Percentiles rank a stretch among this genome's conserved stretches.
Evolutionary conservation across 2,113 vertebrate genomes (phyloP).

Genomic region (Perca flavescens): DNA sequence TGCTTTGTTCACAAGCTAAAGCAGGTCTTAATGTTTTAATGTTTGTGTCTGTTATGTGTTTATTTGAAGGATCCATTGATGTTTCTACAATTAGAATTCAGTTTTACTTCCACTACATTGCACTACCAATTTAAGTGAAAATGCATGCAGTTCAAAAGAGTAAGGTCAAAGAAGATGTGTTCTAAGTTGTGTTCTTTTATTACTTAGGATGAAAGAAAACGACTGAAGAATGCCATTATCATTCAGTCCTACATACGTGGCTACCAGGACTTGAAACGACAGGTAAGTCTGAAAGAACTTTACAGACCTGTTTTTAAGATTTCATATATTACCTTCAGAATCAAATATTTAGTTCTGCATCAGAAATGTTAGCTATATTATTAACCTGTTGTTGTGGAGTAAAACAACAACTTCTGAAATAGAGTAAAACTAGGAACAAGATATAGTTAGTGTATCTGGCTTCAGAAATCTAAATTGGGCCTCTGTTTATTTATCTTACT

Average conservation of each 20-base stretch:
- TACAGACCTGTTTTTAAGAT: neutral
- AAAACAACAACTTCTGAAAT: neutral
- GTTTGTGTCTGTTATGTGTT: neutral
- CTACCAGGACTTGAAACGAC: conserved; percentile 93
- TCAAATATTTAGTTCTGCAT: neutral
- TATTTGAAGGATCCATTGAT: neutral
- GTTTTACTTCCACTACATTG: neutral
- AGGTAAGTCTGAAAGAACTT: conserved; percentile 83
- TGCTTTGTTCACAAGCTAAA: neutral
- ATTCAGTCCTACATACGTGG: conserved; percentile 98
- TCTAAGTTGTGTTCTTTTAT: neutral
- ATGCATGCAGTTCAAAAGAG: neutral
- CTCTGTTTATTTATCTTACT: neutral
- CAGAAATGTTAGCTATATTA: neutral
- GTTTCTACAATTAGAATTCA: neutral
- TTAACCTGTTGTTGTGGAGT: neutral
- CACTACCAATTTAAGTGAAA: neutral
- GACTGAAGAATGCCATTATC: conserved; percentile 95
- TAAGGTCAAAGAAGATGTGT: neutral
- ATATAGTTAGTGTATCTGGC: neutral
- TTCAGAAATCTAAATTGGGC: neutral
- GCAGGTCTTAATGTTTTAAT: no score
- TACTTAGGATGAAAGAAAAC: conserved; percentile 92
- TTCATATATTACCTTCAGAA: neutral
- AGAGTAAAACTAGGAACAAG: neutral